phyloP scores from a whole-genome alignment of 2,113 vertebrate genomes.

The Thamnaconus septentrionalis region DNA sequence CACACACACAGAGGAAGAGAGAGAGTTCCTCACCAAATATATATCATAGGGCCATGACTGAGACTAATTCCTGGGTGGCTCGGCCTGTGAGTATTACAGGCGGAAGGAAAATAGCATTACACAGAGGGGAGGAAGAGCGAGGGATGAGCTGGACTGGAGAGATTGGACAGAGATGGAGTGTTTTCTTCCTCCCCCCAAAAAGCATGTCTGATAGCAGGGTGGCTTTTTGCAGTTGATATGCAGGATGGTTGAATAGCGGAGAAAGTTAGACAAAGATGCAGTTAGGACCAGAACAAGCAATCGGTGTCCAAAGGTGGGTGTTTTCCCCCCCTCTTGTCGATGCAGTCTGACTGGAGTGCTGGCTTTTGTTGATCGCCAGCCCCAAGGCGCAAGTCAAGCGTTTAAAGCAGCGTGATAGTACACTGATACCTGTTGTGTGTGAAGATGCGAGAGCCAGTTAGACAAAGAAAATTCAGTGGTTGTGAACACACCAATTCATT shows the following conservation, averaged over 20 bases:
- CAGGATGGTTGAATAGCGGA: background rate
- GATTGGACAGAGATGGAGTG: constrained; percentile 9
- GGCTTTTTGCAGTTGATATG: background rate
- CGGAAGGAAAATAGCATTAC: constrained; percentile 36
- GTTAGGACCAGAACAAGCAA: background rate
- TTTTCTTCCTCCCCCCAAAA: background rate
- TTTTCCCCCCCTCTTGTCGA: too few species aligned
- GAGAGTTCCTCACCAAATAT: background rate
- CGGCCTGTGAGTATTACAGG: constrained; percentile 40
- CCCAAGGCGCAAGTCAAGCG: too few species aligned
- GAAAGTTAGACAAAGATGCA: constrained; percentile 5
- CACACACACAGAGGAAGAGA: too few species aligned
- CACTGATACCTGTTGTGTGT: too few species aligned
- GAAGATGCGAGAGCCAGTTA: too few species aligned
- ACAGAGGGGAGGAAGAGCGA: constrained; percentile 17
- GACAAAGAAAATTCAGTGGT: too few species aligned
- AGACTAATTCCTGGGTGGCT: constrained; percentile 55
- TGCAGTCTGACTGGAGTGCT: constrained; percentile 15
- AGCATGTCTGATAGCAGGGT: background rate
- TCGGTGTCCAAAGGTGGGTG: too few species aligned
- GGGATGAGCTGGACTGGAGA: constrained; percentile 4
- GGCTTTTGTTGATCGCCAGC: background rate
- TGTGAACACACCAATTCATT: too few species aligned
- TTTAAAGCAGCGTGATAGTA: too few species aligned
- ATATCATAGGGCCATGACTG: constrained; percentile 50